Base-by-base conservation (phyloP, 2,113 vertebrate species). In the Platysteira castanea region DNA sequence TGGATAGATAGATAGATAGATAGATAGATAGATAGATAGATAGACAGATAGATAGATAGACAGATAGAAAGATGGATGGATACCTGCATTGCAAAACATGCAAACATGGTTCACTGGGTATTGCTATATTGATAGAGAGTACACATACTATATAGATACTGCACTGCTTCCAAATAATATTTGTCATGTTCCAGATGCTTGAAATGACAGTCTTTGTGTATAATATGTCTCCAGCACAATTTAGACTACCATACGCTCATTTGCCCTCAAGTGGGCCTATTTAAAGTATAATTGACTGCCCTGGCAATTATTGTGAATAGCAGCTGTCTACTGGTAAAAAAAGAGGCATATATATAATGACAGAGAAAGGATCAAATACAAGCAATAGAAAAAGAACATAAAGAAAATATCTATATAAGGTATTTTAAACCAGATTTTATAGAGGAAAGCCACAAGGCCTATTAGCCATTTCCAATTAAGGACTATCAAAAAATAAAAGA, bases 231-330 rank as follows among this genome's bases (percentile, higher is more conserved):
- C 96, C 96, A 97, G 97, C 86, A 97, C 97, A 98, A 98, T 97
- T 98, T 97, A 98, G 97, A 96, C 97, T 96, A 97, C 98, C 98
- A 95, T 97, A 96, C 89, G 54, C 94, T 97, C 93, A 98, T 98
- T 98, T 98, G 98, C 98, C 97, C 97, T 98, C 98, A 98, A 98
- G 98, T 98, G 98, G 97, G 94, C 96, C 98, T 98, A 98, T 98
- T 98, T 98, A 98, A 98, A 98, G 96, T 97, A 98, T 98, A 98
- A 98, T 98, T 98, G 98, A 98, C 97, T 98, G 97, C 96, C 97
- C 97, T 83, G 80, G 97, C 98, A 98, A 98, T 98, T 98, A 98
- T 94, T 98, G 97, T 98, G 98, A 98, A 98, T 97, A 98, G 98
- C 98, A 98, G 98, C 98, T 98, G 98, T 98, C 97, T 98, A 96